Evolutionary conservation across 2,888 invertebrate genomes (phyloP), one percentile per base, ranked within the genome.

Genomic region (Platycheirus albimanus): DNA sequence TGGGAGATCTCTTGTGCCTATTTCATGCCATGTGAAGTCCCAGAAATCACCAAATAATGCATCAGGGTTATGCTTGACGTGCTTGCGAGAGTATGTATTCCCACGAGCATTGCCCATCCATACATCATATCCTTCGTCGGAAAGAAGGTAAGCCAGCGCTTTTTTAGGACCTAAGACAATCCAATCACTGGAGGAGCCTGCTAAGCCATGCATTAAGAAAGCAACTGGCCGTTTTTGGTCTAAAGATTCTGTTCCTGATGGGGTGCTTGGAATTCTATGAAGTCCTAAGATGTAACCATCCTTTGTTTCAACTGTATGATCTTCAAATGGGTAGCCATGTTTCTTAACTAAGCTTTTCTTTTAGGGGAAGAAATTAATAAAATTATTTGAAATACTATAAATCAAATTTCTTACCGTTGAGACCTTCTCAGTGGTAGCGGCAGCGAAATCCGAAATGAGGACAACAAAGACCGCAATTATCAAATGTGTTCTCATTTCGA

Each of bases 21-120:
- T 96, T 90, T 99, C 97, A 87, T 98, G 96, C 93, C 96, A 98
- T 86, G 97, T 97, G 67, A 90, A 90, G 30, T 87, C 86, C 90
- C 90, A 90, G 78, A 89, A 90, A 30, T 33, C 8, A 1, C 8
- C 5, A 24, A 24, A 24, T 24, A n/a, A n/a, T n/a, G n/a, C n/a
- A n/a, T n/a, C n/a, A n/a, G n/a, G n/a, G n/a, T n/a, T n/a, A 8
- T 8, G 87, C 6, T 86, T 87, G 1, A 87, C 86, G 86, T 89
- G 89, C 7, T 84, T 56, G 2, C 87, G 85, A 2, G 89, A 89
- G 58, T 88, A 89, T 10, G 86, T 85, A 13, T 84, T 89, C 1
- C 89, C 89, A 6, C 89, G 87, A 0, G 74, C 86, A 85, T 88
- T 89, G 5, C 88, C 89, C 11, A 89, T 19, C 89, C 49, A 49